Percentiles rank a stretch among this genome's conserved stretches.
These are phyloP conservation scores for Coptodon bakossiorum DNA, from an alignment of 2,113 vertebrate genomes.

Conservation along the genomic window DNA sequence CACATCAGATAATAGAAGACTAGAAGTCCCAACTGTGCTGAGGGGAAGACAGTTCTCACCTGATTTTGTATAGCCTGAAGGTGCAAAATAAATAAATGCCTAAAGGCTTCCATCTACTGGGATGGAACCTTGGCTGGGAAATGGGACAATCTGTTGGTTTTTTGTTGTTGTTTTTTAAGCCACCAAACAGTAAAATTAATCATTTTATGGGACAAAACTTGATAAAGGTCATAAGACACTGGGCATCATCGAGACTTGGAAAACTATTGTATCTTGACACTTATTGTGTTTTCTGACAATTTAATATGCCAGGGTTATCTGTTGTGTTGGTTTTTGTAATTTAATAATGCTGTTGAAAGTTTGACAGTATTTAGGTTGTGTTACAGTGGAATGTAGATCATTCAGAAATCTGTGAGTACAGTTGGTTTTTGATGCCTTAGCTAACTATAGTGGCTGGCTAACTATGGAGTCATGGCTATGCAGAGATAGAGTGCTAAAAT, in stretches of 20 bases:
- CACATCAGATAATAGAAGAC: neutral
- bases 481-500: neutral
- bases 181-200: neutral
- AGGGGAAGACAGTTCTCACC: neutral
- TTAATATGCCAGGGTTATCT: neutral
- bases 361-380: neutral
- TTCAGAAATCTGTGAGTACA: neutral
- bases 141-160: neutral
- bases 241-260: neutral
- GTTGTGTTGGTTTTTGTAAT: neutral
- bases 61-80: neutral
- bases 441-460: neutral
- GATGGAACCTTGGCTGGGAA: neutral
- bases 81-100: neutral
- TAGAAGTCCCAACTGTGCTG: neutral
- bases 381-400: neutral
- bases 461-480: neutral
- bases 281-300: neutral
- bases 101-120: neutral
- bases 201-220: neutral
- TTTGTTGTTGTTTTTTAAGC: neutral
- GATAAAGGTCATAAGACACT: neutral
- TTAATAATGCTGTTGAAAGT: rapidly evolving
- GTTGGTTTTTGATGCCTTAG: neutral
- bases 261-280: neutral